These are phyloP conservation scores for Plodia interpunctella DNA, from an alignment of 1,140 invertebrate species.

Conservation along the genomic window DNA sequence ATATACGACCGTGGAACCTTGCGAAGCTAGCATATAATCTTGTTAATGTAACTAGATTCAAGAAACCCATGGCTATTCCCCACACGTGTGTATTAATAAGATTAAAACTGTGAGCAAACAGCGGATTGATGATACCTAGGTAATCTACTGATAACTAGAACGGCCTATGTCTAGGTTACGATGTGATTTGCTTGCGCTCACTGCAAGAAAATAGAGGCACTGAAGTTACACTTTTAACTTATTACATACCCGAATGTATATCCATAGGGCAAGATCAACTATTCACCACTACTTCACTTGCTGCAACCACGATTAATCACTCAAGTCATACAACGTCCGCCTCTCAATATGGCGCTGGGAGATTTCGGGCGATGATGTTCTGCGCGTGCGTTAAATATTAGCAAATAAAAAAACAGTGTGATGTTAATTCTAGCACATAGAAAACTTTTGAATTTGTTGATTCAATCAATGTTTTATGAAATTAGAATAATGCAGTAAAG, in stretches of 20 bases:
- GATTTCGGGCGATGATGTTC: constrained; percentile 74
- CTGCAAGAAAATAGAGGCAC: constrained; percentile 41
- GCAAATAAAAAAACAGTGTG: constrained; percentile 58
- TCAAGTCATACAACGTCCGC: constrained; percentile 77
- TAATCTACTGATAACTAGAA: constrained; percentile 77
- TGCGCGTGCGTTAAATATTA: constrained; percentile 76
- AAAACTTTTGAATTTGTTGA: constrained; percentile 35
- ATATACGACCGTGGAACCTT: constrained; percentile 76
- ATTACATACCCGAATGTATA: constrained; percentile 77
- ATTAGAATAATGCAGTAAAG: constrained; percentile 38
- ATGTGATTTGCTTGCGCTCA: constrained; percentile 53
- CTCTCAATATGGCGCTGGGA: constrained; percentile 78
- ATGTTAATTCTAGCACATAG: constrained; percentile 31
- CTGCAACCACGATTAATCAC: constrained; percentile 76
- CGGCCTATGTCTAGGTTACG: constrained; percentile 77
- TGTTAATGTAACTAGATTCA: constrained; percentile 77
- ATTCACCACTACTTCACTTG: constrained; percentile 69
- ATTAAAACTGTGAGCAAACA: constrained; percentile 77
- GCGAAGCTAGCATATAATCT: constrained; percentile 72
- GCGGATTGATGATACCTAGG: constrained; percentile 75
- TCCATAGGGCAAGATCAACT: constrained; percentile 76
- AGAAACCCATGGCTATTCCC: constrained; percentile 75
- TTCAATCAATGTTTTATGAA: constrained; percentile 28
- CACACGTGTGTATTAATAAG: constrained; percentile 77
- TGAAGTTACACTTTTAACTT: constrained; percentile 53